Evolutionary conservation across 2,797 vertebrate species (phyloP), one percentile per base, ranked within the genome.

Genomic region (Orientallactaga sibirica): DNA sequence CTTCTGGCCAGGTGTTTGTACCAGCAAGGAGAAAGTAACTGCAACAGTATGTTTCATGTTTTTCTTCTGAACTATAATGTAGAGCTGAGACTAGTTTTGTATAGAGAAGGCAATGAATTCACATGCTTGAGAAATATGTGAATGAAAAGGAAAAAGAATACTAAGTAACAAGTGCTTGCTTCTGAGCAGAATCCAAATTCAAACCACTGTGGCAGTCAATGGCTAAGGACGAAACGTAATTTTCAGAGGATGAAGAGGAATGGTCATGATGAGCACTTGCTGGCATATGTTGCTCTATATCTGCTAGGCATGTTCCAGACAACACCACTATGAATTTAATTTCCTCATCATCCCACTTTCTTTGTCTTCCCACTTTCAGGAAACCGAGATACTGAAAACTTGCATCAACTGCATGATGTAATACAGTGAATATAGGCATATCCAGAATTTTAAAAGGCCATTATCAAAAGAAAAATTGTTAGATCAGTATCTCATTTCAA

Each of bases 351-450:
- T 61, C 12, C 33, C n/a, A 73, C 76, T 82, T 94, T 68, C 9
- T 25, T 33, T 70, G 12, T 29, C 18, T 15, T 22, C 16, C 61
- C 80, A 82, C 1, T 75, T 25, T 20, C 48, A 3, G 37, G 25
- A 73, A 91, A 83, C 41, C 73, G 62, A 90, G 33, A 70, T 71
- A 7, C 20, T 29, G 14, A 66, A 88, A 94, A 84, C n/a, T 68
- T 88, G 37, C 24, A 8, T 88, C 64, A 74, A 24, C 33, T n/a
- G 16, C 14, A 55, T 20, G 66, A 4, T 70, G 12, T 90, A 11
- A 27, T 61, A 66, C 4, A 68, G 3, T 19, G 64, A 74, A 12
- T 22, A 67, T 20, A 37, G 10, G 9, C 33, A 9, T 43, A 74
- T 88, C 27, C 68, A 74, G 75, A 90, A 74, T 82, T 85, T 82